Conservation (phyloP, 2,888 invertebrate species). For the Tyria jacobaeae region DNA sequence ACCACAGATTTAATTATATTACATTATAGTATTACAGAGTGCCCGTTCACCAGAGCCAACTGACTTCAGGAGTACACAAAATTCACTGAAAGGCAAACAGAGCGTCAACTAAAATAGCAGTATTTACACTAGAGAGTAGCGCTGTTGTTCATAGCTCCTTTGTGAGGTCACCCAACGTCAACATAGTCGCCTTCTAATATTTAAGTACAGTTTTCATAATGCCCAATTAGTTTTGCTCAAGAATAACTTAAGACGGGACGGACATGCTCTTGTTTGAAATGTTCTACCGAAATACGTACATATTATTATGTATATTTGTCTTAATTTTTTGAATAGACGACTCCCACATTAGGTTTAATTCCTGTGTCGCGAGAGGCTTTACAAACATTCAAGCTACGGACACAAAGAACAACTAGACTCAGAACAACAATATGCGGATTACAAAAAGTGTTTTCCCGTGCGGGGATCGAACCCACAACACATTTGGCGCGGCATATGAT, state of each 20-base stretch:
- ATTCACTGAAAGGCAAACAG: slow-evolving; percentile 14
- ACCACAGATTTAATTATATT: background rate
- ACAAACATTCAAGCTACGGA: too few species aligned
- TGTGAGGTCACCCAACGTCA: slow-evolving; percentile 14
- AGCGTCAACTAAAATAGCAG: slow-evolving; percentile 8
- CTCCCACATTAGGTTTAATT: too few species aligned
- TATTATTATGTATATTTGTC: too few species aligned
- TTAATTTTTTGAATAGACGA: too few species aligned
- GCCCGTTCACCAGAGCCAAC: slow-evolving; percentile 6
- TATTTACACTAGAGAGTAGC: slow-evolving; percentile 7
- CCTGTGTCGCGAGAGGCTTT: too few species aligned
- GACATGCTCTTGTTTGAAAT: slow-evolving; percentile 5
- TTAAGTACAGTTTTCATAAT: slow-evolving; percentile 37
- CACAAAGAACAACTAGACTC: too few species aligned
- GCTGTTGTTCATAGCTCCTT: background rate
- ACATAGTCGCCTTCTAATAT: slow-evolving; percentile 13
- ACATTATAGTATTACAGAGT: background rate
- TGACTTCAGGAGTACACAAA: slow-evolving; percentile 10
- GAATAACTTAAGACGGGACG: slow-evolving; percentile 10
- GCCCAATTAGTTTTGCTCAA: slow-evolving; percentile 30
- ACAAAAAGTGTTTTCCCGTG: too few species aligned
- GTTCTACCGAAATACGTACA: slow-evolving; percentile 3
- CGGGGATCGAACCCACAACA: too few species aligned
- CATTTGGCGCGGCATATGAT: too few species aligned
- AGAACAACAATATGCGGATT: too few species aligned